A percentile compares a stretch with the other conserved stretches of the same genome.
These are phyloP conservation scores for Motacilla alba DNA, from an alignment of 2,113 vertebrate species.

Conservation along the genomic window DNA sequence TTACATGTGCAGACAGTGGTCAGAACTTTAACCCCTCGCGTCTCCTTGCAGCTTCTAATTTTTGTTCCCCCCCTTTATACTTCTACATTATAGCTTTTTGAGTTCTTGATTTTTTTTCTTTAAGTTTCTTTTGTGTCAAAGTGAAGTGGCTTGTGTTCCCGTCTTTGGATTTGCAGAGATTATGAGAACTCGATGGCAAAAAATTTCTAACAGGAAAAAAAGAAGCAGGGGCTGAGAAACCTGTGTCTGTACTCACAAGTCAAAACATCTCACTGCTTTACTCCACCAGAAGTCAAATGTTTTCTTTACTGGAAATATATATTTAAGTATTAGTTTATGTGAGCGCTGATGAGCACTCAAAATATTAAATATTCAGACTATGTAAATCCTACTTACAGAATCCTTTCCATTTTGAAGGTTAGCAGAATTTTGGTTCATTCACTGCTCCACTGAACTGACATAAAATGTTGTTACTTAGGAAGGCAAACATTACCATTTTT, in stretches of 20 bases:
- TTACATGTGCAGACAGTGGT: slow-evolving; percentile 47
- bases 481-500: slow-evolving; percentile 65
- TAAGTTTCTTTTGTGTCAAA: slow-evolving; percentile 35
- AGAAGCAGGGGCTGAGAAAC: not conserved
- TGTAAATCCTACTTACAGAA: slow-evolving; percentile 70
- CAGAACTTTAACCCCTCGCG: slow-evolving; percentile 41
- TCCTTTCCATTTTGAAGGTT: slow-evolving; percentile 69
- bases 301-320: slow-evolving; percentile 48
- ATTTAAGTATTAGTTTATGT: slow-evolving; percentile 54
- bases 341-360: slow-evolving; percentile 63
- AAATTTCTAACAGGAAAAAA: not conserved
- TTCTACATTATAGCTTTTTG: not conserved
- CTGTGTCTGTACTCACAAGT: slow-evolving; percentile 1
- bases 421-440: slow-evolving; percentile 68
- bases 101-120: not conserved
- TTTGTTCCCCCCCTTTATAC: not conserved
- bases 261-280: slow-evolving; percentile 21
- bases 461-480: slow-evolving; percentile 61
- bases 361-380: slow-evolving; percentile 74
- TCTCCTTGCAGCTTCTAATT: not conserved
- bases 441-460: slow-evolving; percentile 66
- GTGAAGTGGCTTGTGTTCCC: not conserved
- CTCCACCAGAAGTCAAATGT: slow-evolving; percentile 31
- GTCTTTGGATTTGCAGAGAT: not conserved
- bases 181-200: slow-evolving; percentile 4